Conservation (phyloP, 2,113 vertebrate genomes). For the Agelaius tricolor region DNA sequence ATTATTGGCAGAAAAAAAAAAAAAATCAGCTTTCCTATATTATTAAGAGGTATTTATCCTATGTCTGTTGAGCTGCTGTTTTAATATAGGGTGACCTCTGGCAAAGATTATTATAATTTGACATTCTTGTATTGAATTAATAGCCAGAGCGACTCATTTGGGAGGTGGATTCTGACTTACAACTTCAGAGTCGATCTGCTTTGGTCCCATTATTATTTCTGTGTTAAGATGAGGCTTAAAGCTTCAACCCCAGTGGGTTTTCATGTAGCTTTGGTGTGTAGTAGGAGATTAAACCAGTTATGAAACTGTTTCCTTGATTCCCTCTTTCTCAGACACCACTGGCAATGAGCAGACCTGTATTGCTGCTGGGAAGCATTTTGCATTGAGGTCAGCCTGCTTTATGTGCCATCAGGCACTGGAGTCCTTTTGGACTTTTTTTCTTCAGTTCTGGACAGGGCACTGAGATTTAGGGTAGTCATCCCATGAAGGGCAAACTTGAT, state of each 20-base stretch:
- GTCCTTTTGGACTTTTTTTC: not conserved
- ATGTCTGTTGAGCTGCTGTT: constrained; percentile 19
- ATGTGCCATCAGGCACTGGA: fast-evolving
- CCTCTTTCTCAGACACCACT: not conserved
- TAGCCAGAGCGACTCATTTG: not conserved
- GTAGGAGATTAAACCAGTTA: not conserved
- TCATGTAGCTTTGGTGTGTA: not conserved
- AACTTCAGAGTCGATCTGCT: not conserved
- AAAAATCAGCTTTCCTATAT: not conserved
- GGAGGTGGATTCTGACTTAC: not conserved
- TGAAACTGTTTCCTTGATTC: not conserved
- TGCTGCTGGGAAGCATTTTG: not conserved
- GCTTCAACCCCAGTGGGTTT: not conserved
- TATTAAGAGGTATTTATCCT: constrained; percentile 20
- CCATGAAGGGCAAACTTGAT: not conserved
- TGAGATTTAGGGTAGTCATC: not conserved
- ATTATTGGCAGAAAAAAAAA: not conserved
- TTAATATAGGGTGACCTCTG: constrained; percentile 29
- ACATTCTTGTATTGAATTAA: not conserved
- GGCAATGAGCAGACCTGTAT: fast-evolving
- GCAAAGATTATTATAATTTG: constrained; percentile 37
- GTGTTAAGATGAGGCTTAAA: not conserved
- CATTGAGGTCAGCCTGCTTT: not conserved
- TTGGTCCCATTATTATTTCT: not conserved
- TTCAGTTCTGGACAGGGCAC: not conserved